Percentiles rank a stretch among this genome's conserved stretches.
Evolutionary conservation across 2,113 vertebrate species (phyloP).

Genomic region (Crypturellus undulatus): DNA sequence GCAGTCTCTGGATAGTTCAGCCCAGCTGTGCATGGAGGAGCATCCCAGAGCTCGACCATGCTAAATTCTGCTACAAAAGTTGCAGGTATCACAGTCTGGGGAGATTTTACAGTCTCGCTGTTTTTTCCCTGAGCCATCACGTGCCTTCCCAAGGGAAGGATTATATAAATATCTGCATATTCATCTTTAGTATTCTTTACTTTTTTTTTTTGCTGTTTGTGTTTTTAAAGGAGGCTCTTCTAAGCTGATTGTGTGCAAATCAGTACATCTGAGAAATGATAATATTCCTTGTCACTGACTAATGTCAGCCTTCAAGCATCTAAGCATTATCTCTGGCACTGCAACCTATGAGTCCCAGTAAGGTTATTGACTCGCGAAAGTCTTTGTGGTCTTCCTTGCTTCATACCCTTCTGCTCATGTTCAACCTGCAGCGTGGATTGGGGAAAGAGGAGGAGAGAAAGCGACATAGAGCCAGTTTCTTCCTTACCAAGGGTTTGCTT

Average conservation of each 20-base stretch:
- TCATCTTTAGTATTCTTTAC: neutral
- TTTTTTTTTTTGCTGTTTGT: too few relatives aligned
- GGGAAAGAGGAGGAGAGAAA: neutral
- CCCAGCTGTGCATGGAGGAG: neutral
- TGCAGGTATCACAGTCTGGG: accelerated
- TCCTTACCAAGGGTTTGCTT: neutral
- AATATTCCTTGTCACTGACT: neutral
- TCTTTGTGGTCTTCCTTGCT: neutral
- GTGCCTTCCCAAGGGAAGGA: neutral
- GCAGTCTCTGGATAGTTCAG: neutral
- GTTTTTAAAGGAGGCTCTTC: neutral
- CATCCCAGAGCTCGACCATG: neutral
- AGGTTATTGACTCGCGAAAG: neutral
- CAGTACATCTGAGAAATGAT: neutral
- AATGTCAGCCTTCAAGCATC: neutral
- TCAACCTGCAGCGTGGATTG: neutral
- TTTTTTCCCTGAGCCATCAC: neutral
- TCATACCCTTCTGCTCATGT: neutral
- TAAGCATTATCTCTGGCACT: neutral
- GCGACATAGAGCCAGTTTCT: neutral
- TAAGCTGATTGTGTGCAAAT: neutral
- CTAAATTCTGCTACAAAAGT: neutral
- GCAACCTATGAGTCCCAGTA: neutral
- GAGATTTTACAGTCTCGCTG: neutral
- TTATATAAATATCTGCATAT: neutral